These are phyloP conservation scores for Ylistrum balloti DNA, from an alignment of 1,140 invertebrate species.

Conservation along the genomic window DNA sequence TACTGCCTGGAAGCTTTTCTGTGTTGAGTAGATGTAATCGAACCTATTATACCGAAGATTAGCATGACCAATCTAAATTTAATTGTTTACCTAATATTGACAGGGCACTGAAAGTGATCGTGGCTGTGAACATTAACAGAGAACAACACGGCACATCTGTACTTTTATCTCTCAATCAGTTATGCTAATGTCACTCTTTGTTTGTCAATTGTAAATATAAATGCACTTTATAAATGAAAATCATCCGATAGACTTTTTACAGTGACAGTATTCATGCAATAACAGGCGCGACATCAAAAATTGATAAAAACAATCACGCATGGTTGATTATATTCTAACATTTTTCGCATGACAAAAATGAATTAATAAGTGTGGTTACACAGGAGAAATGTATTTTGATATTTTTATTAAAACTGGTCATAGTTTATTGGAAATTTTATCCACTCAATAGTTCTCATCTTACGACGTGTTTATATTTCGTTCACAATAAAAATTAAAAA, in stretches of 20 bases:
- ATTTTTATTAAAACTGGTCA: no score
- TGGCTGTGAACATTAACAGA: not conserved
- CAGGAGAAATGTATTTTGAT: no score
- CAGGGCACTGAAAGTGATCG: not conserved
- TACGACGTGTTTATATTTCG: no score
- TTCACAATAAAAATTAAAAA: no score
- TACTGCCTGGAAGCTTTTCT: no score
- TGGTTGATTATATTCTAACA: no score
- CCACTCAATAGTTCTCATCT: no score
- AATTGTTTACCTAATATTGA: not conserved
- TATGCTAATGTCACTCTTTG: not conserved
- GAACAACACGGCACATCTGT: not conserved
- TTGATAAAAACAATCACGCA: no score
- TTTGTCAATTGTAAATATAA: constrained; percentile 19
- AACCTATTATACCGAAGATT: not conserved
- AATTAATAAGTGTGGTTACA: no score
- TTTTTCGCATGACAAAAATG: no score
- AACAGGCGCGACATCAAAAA: not conserved
- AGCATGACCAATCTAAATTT: not conserved
- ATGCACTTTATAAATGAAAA: constrained; percentile 13
- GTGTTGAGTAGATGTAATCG: not conserved
- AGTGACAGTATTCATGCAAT: not conserved
- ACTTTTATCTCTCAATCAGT: not conserved
- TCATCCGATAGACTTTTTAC: not conserved
- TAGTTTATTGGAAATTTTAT: no score